Percentiles rank a stretch among this genome's conserved stretches.
These are phyloP conservation scores for Parazoanthus swiftii DNA, from an alignment of 92 coral and sea anemone genomes.

Conservation along the genomic window DNA sequence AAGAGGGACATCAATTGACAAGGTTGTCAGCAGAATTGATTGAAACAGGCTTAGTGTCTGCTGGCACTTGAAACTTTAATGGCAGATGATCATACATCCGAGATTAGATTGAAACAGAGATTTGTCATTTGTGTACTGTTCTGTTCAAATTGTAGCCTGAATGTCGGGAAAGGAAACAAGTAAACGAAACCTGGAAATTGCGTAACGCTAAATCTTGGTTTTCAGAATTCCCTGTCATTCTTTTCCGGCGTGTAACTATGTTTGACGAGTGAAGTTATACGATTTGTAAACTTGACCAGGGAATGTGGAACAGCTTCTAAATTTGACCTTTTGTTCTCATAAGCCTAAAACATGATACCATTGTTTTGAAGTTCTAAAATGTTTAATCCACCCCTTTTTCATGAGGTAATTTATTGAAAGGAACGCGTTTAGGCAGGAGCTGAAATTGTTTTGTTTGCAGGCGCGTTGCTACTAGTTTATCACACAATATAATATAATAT, in stretches of 20 bases:
- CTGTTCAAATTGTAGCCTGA: slow-evolving; percentile 22
- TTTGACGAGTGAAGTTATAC: neutral
- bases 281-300: neutral
- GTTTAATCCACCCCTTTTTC: neutral
- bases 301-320: slow-evolving; percentile 1
- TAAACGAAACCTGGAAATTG: slow-evolving; percentile 12
- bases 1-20: slow-evolving; percentile 30
- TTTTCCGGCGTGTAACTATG: neutral
- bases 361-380: slow-evolving; percentile 11
- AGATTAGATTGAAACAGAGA: slow-evolving; percentile 40
- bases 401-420: slow-evolving; percentile 9
- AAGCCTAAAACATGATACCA: slow-evolving; percentile 15
- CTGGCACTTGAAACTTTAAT: slow-evolving; percentile 21
- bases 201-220: neutral
- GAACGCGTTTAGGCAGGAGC: neutral
- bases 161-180: slow-evolving; percentile 40
- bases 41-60: slow-evolving; percentile 33
- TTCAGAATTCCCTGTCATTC: slow-evolving; percentile 4
- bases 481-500: neutral
- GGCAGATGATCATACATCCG: slow-evolving; percentile 6
- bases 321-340: slow-evolving; percentile 29
- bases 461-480: neutral
- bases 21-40: slow-evolving; percentile 26
- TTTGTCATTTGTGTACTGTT: slow-evolving; percentile 27
- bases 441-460: neutral